phyloP scores from a whole-genome alignment of 2,888 invertebrate genomes.

The Choristoneura rosaceana region DNA sequence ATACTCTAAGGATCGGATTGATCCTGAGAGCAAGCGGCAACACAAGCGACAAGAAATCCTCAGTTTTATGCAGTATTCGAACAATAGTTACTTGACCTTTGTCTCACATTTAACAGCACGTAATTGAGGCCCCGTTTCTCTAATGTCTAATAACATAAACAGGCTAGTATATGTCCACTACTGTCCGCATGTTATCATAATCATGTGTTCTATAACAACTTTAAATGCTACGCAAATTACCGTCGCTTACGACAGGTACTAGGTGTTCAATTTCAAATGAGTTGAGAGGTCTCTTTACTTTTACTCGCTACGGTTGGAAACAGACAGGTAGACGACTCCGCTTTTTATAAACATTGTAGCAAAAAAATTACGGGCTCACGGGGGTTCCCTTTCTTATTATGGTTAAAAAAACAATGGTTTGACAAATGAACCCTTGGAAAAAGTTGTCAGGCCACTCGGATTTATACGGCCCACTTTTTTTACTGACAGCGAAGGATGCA shows the following conservation, averaged over 20 bases:
- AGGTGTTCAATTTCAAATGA: neutral
- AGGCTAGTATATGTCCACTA: slow-evolving; percentile 2
- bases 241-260: neutral
- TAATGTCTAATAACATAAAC: slow-evolving; percentile 9
- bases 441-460: neutral
- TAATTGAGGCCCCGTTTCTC: neutral
- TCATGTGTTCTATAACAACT: neutral
- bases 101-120: neutral
- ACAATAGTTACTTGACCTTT: slow-evolving; percentile 1
- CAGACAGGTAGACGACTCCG: slow-evolving; percentile 37
- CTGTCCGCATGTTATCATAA: slow-evolving; percentile 13
- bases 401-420: slow-evolving; percentile 26
- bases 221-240: slow-evolving; percentile 6
- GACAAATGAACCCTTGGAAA: slow-evolving; percentile 20
- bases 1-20: too few species aligned
- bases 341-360: slow-evolving; percentile 19
- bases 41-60: neutral
- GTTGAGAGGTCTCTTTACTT: neutral
- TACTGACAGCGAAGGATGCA: neutral
- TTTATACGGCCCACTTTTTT: neutral
- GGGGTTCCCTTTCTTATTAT: slow-evolving; percentile 22
- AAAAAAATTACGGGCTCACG: slow-evolving; percentile 5
- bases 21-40: neutral
- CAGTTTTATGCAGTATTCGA: neutral
- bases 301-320: neutral